Evolutionary conservation across 2,113 vertebrate genomes (phyloP), one percentile per base, ranked within the genome.

Genomic region (Taurulus bubalis): DNA sequence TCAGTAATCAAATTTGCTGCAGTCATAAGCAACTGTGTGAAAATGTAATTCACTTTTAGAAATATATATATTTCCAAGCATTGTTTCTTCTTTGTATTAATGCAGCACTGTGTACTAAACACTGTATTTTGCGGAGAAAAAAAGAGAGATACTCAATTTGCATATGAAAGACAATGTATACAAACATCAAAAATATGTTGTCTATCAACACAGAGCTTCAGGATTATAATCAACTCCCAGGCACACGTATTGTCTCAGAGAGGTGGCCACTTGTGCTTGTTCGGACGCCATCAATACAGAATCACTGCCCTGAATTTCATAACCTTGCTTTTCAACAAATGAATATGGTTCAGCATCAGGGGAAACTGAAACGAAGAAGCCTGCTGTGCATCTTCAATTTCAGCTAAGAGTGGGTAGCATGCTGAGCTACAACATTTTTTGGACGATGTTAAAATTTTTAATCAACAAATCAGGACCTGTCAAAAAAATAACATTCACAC

Each of bases 171-270:
- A 73, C 53, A 42, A 47, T 26, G 26, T 81, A 79, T 49, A 45
- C 28, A 82, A 83, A 75, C 72, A 69, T 86, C 32, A 65, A 82
- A 87, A 89, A 71, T 68, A 75, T 79, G 75, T 65, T 90, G 71
- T 84, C 88, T 83, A 71, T 80, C 58, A 84, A 77, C 56, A 49
- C 40, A 85, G 82, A 38, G 0, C 42, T 78, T 80, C 24, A 10
- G 55, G 42, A 65, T 81, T 59, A 56, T 83, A 51, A 87, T 75
- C 75, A 80, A 87, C 53, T 85, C 56, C 60, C 60, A 1, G 47
- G 60, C 60, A 36, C 66, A 32, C 66, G 81, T 82, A 55, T 67
- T 80, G 72, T 83, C 73, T 75, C 53, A 8, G 63, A 73, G 71
- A 83, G 71, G 56, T 68, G 63, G 60, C 67, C 62, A 82, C 75